Percentiles rank a stretch among this genome's conserved stretches.
Evolutionary conservation across 2,113 vertebrate species (phyloP).

Genomic region (Limanda limanda): DNA sequence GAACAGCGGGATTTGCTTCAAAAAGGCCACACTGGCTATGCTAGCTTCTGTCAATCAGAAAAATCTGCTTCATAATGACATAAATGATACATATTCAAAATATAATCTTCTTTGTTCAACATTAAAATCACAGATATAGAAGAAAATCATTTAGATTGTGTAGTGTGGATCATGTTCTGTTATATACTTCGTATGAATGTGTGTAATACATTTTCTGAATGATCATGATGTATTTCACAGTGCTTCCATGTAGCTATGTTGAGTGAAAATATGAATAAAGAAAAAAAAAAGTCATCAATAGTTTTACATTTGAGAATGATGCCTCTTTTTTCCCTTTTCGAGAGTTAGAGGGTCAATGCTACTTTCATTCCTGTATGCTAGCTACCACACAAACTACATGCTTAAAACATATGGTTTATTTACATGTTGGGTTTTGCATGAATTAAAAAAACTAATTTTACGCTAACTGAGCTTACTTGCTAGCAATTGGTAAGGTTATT

Average conservation of each 20-base stretch:
- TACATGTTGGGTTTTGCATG: too few species aligned
- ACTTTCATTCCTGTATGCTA: not conserved
- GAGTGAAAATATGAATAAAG: not conserved
- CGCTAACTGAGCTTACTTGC: too few species aligned
- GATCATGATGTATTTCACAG: constrained; percentile 10
- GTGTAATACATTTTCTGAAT: constrained; percentile 54
- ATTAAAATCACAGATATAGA: constrained; percentile 12
- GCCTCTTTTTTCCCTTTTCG: too few species aligned
- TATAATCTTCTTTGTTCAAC: constrained; percentile 26
- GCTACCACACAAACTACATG: not conserved
- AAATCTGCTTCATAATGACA: not conserved
- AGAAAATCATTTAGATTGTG: constrained; percentile 23
- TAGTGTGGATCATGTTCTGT: constrained; percentile 44
- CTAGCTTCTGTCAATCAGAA: constrained; percentile 12
- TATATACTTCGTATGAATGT: constrained; percentile 34
- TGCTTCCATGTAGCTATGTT: not conserved
- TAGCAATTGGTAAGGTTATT: too few species aligned
- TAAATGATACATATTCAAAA: constrained; percentile 1
- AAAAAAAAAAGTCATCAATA: not conserved
- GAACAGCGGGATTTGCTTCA: not conserved
- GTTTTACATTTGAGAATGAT: not conserved
- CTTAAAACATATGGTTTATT: too few species aligned
- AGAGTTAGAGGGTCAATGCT: too few species aligned
- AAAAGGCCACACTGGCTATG: constrained; percentile 15
- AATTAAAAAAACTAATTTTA: too few species aligned